These are phyloP conservation scores for Amblyjoppa proteus DNA, from an alignment of 2,888 invertebrate species.

Conservation along the genomic window DNA sequence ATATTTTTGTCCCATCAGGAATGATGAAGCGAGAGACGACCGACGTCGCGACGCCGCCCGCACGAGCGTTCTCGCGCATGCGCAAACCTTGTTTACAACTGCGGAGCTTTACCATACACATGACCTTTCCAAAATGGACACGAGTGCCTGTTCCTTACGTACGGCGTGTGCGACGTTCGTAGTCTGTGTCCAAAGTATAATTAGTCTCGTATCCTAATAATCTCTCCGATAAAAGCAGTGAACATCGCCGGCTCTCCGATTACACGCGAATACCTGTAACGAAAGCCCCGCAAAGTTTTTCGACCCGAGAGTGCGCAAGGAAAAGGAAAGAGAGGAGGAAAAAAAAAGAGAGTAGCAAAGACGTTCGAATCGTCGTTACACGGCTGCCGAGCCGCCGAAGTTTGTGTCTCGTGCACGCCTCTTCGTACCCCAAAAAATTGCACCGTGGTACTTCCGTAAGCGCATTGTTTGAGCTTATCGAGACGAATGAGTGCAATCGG, in stretches of 20 bases:
- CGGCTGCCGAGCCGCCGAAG: slow-evolving; percentile 3
- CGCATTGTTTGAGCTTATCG: background rate
- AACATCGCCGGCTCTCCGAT: background rate
- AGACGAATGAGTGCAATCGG: background rate
- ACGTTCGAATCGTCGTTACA: slow-evolving; percentile 9
- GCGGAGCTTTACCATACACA: slow-evolving; percentile 83
- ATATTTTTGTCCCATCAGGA: background rate
- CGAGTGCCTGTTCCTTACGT: slow-evolving; percentile 79
- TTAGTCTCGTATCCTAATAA: slow-evolving; percentile 32
- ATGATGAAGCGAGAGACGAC: background rate
- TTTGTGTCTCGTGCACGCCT: slow-evolving; percentile 2
- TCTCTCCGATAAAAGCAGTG: slow-evolving; percentile 43
- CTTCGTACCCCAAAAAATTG: background rate
- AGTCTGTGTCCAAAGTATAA: slow-evolving; percentile 21
- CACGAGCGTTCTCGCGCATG: slow-evolving; percentile 77
- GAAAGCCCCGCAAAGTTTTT: slow-evolving; percentile 17
- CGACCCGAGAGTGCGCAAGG: slow-evolving; percentile 1
- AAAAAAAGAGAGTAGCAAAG: slow-evolving; percentile 3
- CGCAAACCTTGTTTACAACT: slow-evolving; percentile 85
- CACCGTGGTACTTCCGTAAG: background rate
- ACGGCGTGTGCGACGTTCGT: slow-evolving; percentile 76
- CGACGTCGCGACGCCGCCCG: slow-evolving; percentile 59
- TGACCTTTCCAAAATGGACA: slow-evolving; percentile 85
- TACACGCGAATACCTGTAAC: background rate
- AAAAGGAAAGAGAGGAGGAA: background rate